Evolutionary conservation across 2,113 vertebrate genomes (phyloP).

Genomic region (Melanerpes aurifrons): DNA sequence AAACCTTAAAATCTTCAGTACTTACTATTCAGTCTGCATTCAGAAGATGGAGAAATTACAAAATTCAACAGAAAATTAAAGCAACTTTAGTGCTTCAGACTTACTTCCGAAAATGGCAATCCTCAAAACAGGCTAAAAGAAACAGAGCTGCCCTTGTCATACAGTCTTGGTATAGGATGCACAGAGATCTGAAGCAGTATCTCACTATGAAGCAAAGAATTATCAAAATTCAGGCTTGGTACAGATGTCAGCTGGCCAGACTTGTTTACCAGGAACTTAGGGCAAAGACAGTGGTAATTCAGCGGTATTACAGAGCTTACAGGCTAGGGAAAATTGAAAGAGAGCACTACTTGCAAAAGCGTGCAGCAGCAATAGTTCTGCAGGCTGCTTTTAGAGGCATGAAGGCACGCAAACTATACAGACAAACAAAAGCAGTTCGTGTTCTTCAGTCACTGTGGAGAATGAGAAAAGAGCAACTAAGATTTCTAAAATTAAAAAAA

Average conservation of each 20-base stretch:
- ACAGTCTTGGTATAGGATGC: slow-evolving; percentile 87
- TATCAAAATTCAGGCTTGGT: slow-evolving; percentile 75
- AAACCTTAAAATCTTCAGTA: slow-evolving; percentile 68
- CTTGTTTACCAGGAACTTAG: slow-evolving; percentile 35
- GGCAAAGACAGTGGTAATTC: slow-evolving; percentile 57
- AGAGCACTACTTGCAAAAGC: slow-evolving; percentile 57
- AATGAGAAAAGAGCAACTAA: slow-evolving; percentile 56
- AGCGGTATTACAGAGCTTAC: slow-evolving; percentile 69
- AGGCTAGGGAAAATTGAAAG: slow-evolving; percentile 25
- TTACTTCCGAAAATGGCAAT: slow-evolving; percentile 79
- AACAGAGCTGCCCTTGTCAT: slow-evolving; percentile 78
- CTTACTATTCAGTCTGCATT: slow-evolving; percentile 80
- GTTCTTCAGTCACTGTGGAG: slow-evolving; percentile 73
- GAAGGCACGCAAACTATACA: slow-evolving; percentile 36
- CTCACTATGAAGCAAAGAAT: slow-evolving; percentile 10
- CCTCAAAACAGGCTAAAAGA: slow-evolving; percentile 49
- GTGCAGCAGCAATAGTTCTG: slow-evolving; percentile 47
- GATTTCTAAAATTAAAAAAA: slow-evolving; percentile 59
- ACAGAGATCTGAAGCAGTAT: slow-evolving; percentile 55
- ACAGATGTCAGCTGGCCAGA: slow-evolving; percentile 62
- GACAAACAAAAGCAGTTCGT: slow-evolving; percentile 38
- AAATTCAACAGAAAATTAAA: slow-evolving; percentile 57
- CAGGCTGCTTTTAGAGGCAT: slow-evolving; percentile 72
- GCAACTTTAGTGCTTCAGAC: slow-evolving; percentile 80
- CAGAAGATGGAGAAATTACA: slow-evolving; percentile 79